Base-by-base conservation (phyloP, 2,888 invertebrate species). In the Thecophora atra region DNA sequence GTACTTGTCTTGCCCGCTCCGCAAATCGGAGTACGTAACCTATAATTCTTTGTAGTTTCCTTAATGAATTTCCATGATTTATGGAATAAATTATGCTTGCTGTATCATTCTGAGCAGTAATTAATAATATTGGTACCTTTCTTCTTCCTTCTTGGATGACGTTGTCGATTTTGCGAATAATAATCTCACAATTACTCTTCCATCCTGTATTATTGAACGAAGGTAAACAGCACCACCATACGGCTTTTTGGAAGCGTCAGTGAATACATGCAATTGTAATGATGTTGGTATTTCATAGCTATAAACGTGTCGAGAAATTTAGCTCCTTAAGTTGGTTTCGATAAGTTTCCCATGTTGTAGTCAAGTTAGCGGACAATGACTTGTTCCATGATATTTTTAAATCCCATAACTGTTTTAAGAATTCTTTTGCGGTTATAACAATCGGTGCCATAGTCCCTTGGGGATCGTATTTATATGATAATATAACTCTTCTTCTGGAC, bases 311-410 rank as follows among this genome's bases (percentile, higher is more conserved):
- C 13, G 44, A 44, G 44, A 13, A 44, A 44, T 44, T 44, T 56
- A 11, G n/a, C n/a, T n/a, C n/a, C n/a, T n/a, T n/a, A n/a, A n/a
- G n/a, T n/a, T n/a, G n/a, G n/a, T n/a, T n/a, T n/a, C n/a, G n/a
- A n/a, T n/a, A n/a, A n/a, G n/a, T n/a, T n/a, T n/a, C n/a, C n/a
- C n/a, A n/a, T n/a, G n/a, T n/a, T n/a, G n/a, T n/a, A n/a, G n/a
- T n/a, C 56, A n/a, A 56, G 56, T 56, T 24, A n/a, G 56, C 56
- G 24, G 56, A 24, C 21, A 56, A 21, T 19, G 56, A 19, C 24
- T 56, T 24, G 24, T 56, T 24, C 56, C 56, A 56, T 21, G 56
- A 56, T 56, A 56, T 56, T 24, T 56, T 56, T 13, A 44, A 13
- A 44, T 44, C 44, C 44, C 44, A n/a, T n/a, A n/a, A n/a, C n/a